A percentile compares a stretch with the other conserved stretches of the same genome.
Conservation (phyloP, 2,797 vertebrate species). For the Anguilla anguilla region DNA sequence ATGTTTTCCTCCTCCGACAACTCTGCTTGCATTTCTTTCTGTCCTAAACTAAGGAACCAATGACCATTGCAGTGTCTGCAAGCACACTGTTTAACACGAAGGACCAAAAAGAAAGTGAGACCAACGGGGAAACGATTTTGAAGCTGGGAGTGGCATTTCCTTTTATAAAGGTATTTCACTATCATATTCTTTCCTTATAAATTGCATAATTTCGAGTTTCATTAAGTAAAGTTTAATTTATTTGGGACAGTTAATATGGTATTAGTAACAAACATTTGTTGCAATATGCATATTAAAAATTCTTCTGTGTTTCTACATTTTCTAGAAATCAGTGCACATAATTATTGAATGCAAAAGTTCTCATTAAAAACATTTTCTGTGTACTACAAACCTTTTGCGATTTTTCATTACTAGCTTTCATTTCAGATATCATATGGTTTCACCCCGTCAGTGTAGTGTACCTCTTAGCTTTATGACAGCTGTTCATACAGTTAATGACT, state of each 20-base stretch:
- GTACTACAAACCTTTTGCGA: too few species aligned
- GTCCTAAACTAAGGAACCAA: conserved; percentile 87
- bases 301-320: not conserved
- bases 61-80: conserved; percentile 91
- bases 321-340: not conserved
- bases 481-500: not conserved
- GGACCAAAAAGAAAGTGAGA: conserved; percentile 78
- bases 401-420: too few species aligned
- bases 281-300: not conserved
- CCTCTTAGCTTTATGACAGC: too few species aligned
- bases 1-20: not conserved
- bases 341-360: not conserved
- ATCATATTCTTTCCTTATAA: not conserved
- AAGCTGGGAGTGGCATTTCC: conserved; percentile 90
- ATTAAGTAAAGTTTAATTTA: not conserved
- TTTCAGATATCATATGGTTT: too few species aligned
- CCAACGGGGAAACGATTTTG: conserved; percentile 85
- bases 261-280: too few species aligned
- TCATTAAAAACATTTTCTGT: not conserved
- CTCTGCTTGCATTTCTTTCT: conserved; percentile 47
- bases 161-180: conserved; percentile 84
- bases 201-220: not conserved
- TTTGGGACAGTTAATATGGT: not conserved
- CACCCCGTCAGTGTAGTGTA: not conserved
- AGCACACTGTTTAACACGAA: conserved; percentile 93